Evolutionary conservation across 2,797 vertebrate species (phyloP).

Genomic region (Takifugu ocellatus): DNA sequence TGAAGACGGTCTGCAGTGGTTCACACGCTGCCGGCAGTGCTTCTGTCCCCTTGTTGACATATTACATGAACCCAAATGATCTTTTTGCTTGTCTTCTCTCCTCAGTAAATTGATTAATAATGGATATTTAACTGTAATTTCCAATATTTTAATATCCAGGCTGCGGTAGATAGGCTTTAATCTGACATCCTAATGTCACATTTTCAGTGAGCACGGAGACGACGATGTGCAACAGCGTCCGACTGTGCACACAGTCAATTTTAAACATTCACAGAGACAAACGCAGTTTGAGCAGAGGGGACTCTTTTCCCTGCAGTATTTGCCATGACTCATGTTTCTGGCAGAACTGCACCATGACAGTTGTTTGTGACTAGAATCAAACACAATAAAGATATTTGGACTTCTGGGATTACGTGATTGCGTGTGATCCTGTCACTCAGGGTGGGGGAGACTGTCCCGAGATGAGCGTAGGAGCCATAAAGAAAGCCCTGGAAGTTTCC

Average conservation of each 20-base stretch:
- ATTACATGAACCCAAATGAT: too few relatives aligned
- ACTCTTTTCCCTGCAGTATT: background rate
- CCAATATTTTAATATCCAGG: too few relatives aligned
- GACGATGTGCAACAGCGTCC: background rate
- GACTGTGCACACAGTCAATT: background rate
- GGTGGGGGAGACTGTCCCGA: slow-evolving; percentile 95
- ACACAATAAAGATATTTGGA: background rate
- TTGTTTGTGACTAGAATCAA: background rate
- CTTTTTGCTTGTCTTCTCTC: too few relatives aligned
- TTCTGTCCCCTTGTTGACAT: too few relatives aligned
- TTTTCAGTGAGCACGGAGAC: background rate
- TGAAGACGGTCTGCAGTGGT: background rate
- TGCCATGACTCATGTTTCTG: background rate
- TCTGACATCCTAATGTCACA: background rate
- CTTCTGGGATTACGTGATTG: slow-evolving; percentile 1
- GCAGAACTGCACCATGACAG: background rate
- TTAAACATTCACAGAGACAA: background rate
- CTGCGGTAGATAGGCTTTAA: too few relatives aligned
- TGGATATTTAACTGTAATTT: too few relatives aligned
- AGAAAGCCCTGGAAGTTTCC: slow-evolving; percentile 86
- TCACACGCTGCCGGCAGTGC: too few relatives aligned
- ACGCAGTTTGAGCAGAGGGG: background rate
- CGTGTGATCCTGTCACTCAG: slow-evolving; percentile 59
- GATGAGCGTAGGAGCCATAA: slow-evolving; percentile 94
- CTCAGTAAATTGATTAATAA: too few relatives aligned